Evolutionary conservation across 1,140 invertebrate species (phyloP), one percentile per base, ranked within the genome.

Genomic region (Stegodyphus mimosarum): DNA sequence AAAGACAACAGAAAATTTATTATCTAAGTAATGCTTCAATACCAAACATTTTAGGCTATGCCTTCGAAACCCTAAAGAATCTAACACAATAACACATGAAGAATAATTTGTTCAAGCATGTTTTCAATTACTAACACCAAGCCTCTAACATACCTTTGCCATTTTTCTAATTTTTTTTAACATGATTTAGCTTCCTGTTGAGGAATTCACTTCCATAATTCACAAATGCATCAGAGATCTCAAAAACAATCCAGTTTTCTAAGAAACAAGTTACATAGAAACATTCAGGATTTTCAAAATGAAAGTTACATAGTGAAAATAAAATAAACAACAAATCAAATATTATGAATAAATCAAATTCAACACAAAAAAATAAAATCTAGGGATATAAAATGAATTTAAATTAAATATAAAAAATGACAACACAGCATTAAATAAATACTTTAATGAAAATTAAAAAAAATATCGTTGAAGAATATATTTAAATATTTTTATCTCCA

Each of bases 101-200:
- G 15, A 15, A 15, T 60, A 60, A 10, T 60, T 9, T 60, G 55
- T 10, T 10, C 9, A 60, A 60, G 15, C 55, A 60, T 60, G 55
- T 10, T 10, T 60, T 60, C 15, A 60, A 10, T 9, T 60, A 72
- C 67, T n/a, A 66, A 66, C 50, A 73, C 50, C 55, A 66, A 83
- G 64, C 53, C 80, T 83, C 70, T 13, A 55, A 69, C 67, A 86
- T 86, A 86, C 83, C 83, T 86, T 86, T 50, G 83, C 83, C 83
- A 86, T 86, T 86, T 86, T 86, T 86, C 83, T 86, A 86, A 86
- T 86, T 86, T 86, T 86, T 86, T 86, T 86, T 86, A 86, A 86
- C 83, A 86, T 86, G 67, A 63, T 86, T 86, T 86, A 86, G 77
- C 83, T 66, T 86, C 75, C 83, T 33, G 83, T 51, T 18, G 74